Percentiles rank a stretch among this genome's conserved stretches.
Conservation (phyloP, 2,888 invertebrate species). For the Gastracanthus pulcherrimus region DNA sequence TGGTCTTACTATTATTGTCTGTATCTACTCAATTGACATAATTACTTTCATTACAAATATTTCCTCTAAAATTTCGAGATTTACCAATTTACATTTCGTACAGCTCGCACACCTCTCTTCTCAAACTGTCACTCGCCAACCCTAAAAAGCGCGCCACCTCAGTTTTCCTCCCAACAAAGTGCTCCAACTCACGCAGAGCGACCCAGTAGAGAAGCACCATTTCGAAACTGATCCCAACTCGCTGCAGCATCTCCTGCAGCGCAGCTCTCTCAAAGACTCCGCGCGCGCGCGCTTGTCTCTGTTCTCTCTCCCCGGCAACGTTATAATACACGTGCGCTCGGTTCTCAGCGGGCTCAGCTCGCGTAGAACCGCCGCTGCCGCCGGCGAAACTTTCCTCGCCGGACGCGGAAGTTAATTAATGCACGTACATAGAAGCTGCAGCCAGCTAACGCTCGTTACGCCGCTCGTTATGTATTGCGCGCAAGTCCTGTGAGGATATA, state of each 20-base stretch:
- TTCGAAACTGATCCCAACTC: neutral
- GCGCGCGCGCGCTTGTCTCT: neutral
- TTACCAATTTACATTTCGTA: too few species aligned
- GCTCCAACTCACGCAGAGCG: neutral
- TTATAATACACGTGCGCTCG: neutral
- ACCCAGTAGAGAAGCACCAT: neutral
- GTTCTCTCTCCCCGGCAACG: neutral
- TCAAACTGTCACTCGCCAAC: too few species aligned
- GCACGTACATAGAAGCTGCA: constrained; percentile 53
- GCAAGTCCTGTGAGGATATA: neutral
- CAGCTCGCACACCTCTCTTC: too few species aligned
- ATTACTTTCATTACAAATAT: too few species aligned
- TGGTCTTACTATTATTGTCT: too few species aligned
- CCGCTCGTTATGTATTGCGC: constrained; percentile 2
- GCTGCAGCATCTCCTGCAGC: neutral
- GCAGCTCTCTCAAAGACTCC: neutral
- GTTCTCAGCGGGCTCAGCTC: neutral
- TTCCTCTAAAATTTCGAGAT: too few species aligned
- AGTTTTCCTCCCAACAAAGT: too few species aligned
- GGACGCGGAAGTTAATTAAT: constrained; percentile 67
- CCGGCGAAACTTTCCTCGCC: constrained; percentile 51
- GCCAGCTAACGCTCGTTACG: neutral
- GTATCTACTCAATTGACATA: too few species aligned
- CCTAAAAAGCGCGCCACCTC: too few species aligned
- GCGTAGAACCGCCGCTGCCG: neutral